Evolutionary conservation across 92 coral and sea anemone genomes (phyloP).

Genomic region (Blastomussa wellsi): DNA sequence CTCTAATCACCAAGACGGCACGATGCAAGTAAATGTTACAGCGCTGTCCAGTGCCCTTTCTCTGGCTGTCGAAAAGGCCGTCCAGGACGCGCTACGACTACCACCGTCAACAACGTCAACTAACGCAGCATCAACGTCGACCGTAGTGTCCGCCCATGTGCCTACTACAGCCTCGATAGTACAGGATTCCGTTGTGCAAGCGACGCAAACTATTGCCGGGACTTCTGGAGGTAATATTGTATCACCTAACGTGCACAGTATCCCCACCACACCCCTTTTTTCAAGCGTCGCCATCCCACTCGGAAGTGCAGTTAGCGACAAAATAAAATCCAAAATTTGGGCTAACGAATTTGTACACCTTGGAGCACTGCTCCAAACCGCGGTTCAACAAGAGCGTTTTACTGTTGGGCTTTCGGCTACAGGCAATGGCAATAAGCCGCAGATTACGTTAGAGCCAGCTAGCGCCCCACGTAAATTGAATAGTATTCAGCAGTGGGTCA

Average conservation of each 20-base stretch:
- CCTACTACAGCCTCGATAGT: constrained; percentile 25
- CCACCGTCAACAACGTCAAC: constrained; percentile 19
- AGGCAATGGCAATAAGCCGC: constrained; percentile 31
- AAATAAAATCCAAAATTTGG: constrained; percentile 45
- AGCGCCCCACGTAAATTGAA: constrained; percentile 26
- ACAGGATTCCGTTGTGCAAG: constrained; percentile 30
- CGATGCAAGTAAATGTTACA: constrained; percentile 28
- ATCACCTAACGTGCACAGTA: constrained; percentile 19
- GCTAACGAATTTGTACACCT: constrained; percentile 44
- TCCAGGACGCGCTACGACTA: constrained; percentile 24
- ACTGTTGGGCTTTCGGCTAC: constrained; percentile 19
- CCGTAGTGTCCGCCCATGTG: constrained; percentile 11
- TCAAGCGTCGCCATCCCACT: constrained; percentile 44
- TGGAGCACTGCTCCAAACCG: constrained; percentile 6
- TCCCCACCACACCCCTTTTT: constrained; percentile 43
- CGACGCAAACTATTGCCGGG: constrained; percentile 29
- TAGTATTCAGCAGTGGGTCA: constrained; percentile 35
- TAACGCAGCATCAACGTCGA: constrained; percentile 12
- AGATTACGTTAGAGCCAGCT: constrained; percentile 40
- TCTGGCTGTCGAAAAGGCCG: constrained; percentile 12
- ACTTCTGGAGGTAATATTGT: constrained; percentile 21
- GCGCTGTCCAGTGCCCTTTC: constrained; percentile 29
- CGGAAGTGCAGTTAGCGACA: constrained; percentile 35
- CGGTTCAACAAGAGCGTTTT: constrained; percentile 13
- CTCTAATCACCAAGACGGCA: constrained; percentile 25